These are phyloP conservation scores for Beaufortia kweichowensis DNA, from an alignment of 2,113 vertebrate genomes.

Conservation along the genomic window DNA sequence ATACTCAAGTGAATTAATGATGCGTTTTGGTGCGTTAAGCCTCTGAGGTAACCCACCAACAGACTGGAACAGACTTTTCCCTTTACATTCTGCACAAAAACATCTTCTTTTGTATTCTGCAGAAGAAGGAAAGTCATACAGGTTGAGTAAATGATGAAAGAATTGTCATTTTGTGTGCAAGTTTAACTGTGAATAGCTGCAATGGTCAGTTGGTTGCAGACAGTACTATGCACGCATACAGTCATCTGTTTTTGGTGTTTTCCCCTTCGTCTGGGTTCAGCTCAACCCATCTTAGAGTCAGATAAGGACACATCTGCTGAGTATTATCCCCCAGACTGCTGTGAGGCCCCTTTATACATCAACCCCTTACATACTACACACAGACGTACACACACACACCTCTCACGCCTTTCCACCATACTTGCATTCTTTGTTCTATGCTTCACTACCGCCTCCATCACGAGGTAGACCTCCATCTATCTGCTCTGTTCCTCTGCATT, in stretches of 20 bases:
- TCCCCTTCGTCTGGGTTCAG: slow-evolving; percentile 28
- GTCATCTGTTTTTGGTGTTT: background rate
- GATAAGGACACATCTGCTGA: slow-evolving; percentile 53
- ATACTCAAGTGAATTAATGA: slow-evolving; percentile 30
- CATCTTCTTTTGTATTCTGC: too few species aligned
- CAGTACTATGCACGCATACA: background rate
- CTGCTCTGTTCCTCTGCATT: background rate
- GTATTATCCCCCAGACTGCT: slow-evolving; percentile 51
- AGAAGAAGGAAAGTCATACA: too few species aligned
- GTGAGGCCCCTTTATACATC: slow-evolving; percentile 48
- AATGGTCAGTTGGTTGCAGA: slow-evolving; percentile 5
- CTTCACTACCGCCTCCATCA: background rate
- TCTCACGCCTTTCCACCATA: slow-evolving; percentile 9
- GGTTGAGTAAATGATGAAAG: too few species aligned
- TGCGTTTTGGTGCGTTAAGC: slow-evolving; percentile 27
- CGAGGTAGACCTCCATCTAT: background rate
- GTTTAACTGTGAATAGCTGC: background rate
- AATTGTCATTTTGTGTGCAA: too few species aligned
- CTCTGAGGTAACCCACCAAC: slow-evolving; percentile 17
- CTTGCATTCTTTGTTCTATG: slow-evolving; percentile 1
- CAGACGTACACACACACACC: slow-evolving; percentile 8
- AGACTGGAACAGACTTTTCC: background rate
- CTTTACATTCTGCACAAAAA: background rate
- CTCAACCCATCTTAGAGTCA: slow-evolving; percentile 43
- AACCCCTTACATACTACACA: slow-evolving; percentile 30